Percentiles rank a stretch among this genome's conserved stretches.
Conservation (phyloP, 1,140 invertebrate species). For the Lasioglossum albipes region DNA sequence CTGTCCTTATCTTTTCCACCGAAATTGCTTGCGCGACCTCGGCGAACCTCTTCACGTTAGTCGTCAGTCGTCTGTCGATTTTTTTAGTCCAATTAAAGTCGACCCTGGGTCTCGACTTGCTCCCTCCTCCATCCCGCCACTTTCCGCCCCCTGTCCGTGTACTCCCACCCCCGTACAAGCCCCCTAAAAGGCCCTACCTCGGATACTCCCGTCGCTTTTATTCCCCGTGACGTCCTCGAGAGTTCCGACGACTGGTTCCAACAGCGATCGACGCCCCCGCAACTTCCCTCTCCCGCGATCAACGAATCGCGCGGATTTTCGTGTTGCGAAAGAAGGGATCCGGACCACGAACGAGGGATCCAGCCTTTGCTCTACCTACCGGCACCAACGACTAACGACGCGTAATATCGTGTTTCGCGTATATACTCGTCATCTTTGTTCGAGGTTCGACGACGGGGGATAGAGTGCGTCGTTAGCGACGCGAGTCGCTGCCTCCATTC, state of each 20-base stretch:
- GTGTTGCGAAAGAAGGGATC: too few relatives aligned
- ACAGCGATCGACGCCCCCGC: too few relatives aligned
- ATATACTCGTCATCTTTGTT: not conserved
- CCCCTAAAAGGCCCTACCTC: not conserved
- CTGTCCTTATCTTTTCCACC: conserved; percentile 35
- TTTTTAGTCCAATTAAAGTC: conserved; percentile 50
- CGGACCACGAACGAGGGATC: not conserved
- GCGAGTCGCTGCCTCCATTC: not conserved
- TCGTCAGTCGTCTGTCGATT: conserved; percentile 44
- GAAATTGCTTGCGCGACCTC: conserved; percentile 38
- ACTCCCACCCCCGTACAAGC: too few relatives aligned
- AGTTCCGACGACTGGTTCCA: not conserved
- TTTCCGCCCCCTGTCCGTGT: too few relatives aligned
- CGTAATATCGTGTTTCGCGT: conserved; percentile 2
- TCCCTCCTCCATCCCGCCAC: too few relatives aligned
- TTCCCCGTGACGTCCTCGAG: conserved; percentile 16
- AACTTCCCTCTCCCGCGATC: too few relatives aligned
- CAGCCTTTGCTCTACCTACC: too few relatives aligned
- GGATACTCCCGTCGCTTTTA: not conserved
- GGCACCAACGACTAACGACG: not conserved
- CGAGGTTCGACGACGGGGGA: not conserved
- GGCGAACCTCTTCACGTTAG: conserved; percentile 37
- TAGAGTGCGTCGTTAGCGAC: not conserved
- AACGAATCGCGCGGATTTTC: too few relatives aligned
- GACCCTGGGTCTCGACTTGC: not conserved